Conservation (phyloP, 23 tunicate genomes). For the Oikopleura dioica region DNA sequence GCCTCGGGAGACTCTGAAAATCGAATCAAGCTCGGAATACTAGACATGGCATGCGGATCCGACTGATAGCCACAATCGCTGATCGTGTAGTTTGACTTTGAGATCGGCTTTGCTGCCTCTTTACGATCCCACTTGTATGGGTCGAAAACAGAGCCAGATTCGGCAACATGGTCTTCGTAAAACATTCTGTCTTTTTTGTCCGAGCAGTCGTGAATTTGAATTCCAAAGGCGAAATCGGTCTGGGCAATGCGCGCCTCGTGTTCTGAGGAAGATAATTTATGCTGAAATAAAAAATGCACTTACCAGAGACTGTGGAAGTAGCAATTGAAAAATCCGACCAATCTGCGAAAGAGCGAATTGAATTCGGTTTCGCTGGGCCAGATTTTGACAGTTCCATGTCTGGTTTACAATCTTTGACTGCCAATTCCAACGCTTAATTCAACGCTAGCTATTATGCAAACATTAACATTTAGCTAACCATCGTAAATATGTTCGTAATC, state of each 20-base stretch:
- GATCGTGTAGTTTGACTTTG: no score
- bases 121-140: conserved; percentile 6
- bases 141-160: not conserved
- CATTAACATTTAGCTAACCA: no score
- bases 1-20: no score
- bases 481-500: not conserved
- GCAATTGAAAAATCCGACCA: not conserved
- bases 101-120: no score
- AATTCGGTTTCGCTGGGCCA: not conserved
- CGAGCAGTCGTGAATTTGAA: conserved; percentile 13
- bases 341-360: conserved; percentile 9
- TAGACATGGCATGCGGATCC: no score
- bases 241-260: conserved; percentile 13
- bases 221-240: not conserved
- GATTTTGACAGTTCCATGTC: not conserved
- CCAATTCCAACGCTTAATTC: not conserved
- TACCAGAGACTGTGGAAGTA: conserved; percentile 2
- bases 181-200: conserved; percentile 9
- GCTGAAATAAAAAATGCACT: no score
- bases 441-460: no score
- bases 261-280: no score
- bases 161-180: conserved; percentile 1
- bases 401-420: conserved; percentile 11
- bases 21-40: no score
- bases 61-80: no score